These are phyloP conservation scores for Zaprionus africanus DNA, from an alignment of 1,140 invertebrate species.

Conservation along the genomic window DNA sequence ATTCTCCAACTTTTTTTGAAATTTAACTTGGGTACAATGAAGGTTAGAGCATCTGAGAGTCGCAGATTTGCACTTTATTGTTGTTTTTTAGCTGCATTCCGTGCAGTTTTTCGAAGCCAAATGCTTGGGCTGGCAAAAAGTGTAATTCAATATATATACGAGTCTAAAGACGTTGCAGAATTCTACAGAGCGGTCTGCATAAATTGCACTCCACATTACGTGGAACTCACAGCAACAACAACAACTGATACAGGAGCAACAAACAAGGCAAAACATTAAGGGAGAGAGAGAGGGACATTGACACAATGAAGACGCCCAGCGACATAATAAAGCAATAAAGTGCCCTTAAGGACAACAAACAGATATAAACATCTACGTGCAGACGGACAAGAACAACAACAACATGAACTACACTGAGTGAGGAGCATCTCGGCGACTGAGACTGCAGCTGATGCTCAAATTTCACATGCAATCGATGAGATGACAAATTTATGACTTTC, in stretches of 20 bases:
- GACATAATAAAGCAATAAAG: conserved; percentile 81
- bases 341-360: conserved; percentile 71
- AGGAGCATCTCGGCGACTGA: not conserved
- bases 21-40: not conserved
- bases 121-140: conserved; percentile 43
- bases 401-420: conserved; percentile 20
- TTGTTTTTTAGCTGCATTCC: conserved; percentile 25
- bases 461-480: conserved; percentile 83
- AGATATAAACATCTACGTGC: conserved; percentile 24
- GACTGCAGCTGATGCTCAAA: conserved; percentile 49
- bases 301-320: conserved; percentile 53
- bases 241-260: conserved; percentile 9
- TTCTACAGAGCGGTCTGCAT: conserved; percentile 48
- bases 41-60: not conserved
- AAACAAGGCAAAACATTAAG: conserved; percentile 19
- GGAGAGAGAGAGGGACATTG: conserved; percentile 16
- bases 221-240: conserved; percentile 30
- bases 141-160: conserved; percentile 50
- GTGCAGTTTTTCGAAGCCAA: conserved; percentile 25
- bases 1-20: not conserved
- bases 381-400: conserved; percentile 47
- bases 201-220: conserved; percentile 54
- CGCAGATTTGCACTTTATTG: not conserved
- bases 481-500: conserved; percentile 81
- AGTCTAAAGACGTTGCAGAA: conserved; percentile 33